Evolutionary conservation across 2,797 vertebrate species (phyloP), one percentile per base, ranked within the genome.

Genomic region (Chelidonichthys spinosus): DNA sequence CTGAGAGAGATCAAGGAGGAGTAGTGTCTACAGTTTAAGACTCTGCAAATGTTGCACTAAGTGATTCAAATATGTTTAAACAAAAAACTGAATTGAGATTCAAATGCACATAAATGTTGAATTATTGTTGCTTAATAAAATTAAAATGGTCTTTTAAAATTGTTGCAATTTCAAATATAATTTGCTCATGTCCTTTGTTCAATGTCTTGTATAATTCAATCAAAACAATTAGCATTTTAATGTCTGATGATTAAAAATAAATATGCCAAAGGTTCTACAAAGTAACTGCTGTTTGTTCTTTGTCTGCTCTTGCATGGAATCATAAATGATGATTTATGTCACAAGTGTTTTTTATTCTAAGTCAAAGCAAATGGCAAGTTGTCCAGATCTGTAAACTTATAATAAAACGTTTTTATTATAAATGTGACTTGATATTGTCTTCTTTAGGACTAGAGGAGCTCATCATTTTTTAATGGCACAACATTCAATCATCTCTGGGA

Each of bases 191-290:
- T 65, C 33, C 6, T 63, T 63, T 44, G 3, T 25, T 25, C 7
- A 17, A 40, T 11, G 10, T 2, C 1, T 47, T 40, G 4, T 68
- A 2, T 46, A 15, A 9, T 32, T 76, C 6, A 25, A 2, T 67
- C 33, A 18, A 17, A 32, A 36, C 35, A 1, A 33, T 40, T 59
- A 17, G 1, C 25, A 36, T 78, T 64, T 11, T 52, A 33, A 40
- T 7, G n/a, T 73, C 11, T 3, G 32, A 33, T 55, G 1, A 15
- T 64, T 63, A 32, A 67, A 47, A 86, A 89, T 87, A 89, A 86
- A 88, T 72, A 3, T 6, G 18, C 1, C 6, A 66, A 64, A 18
- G 11, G 63, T 35, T 55, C 5, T 5, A 62, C 11, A 63, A 50
- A 69, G 40, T 11, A 17, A 4, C 9, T 63, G 49, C 42, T 56